These are phyloP conservation scores for Epinephelus awoara DNA, from an alignment of 2,797 vertebrate genomes.

Conservation along the genomic window DNA sequence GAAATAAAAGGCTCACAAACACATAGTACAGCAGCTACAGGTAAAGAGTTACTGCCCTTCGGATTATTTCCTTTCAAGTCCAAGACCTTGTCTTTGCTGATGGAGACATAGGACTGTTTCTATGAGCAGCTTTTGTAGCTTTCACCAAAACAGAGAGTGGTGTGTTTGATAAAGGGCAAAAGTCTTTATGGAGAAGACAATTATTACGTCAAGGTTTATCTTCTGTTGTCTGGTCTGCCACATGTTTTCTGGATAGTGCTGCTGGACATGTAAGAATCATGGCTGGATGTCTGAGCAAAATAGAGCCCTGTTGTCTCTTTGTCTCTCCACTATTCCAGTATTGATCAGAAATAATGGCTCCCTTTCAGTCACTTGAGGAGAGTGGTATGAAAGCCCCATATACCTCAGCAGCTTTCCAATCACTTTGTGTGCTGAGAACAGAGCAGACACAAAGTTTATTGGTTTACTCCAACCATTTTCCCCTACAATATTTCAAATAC, in stretches of 20 bases:
- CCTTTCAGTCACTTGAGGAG: conserved; percentile 67
- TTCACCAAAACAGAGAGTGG: conserved; percentile 41
- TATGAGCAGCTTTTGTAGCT: conserved; percentile 47
- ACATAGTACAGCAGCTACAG: conserved; percentile 68
- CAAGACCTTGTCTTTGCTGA: conserved; percentile 37
- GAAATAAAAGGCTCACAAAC: conserved; percentile 72
- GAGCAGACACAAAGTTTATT: conserved; percentile 43
- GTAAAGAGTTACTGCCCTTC: conserved; percentile 53
- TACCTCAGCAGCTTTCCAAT: conserved; percentile 61
- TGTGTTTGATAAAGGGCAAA: conserved; percentile 44
- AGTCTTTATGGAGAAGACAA: conserved; percentile 43
- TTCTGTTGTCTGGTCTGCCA: conserved; percentile 27
- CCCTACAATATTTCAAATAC: conserved; percentile 47
- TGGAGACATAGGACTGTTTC: conserved; percentile 50
- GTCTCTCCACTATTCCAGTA: conserved; percentile 57
- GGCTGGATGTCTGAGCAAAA: conserved; percentile 50
- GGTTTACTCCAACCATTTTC: conserved; percentile 30
- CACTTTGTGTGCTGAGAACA: conserved; percentile 36
- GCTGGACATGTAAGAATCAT: conserved; percentile 47
- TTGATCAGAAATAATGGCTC: conserved; percentile 74
- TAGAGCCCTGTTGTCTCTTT: conserved; percentile 48
- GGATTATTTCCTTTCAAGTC: conserved; percentile 45
- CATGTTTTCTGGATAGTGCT: conserved; percentile 26
- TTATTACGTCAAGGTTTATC: conserved; percentile 47
- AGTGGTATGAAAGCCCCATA: conserved; percentile 63